Base-by-base conservation (phyloP, 2,888 invertebrate species). In the Drosophila aldrichi region DNA sequence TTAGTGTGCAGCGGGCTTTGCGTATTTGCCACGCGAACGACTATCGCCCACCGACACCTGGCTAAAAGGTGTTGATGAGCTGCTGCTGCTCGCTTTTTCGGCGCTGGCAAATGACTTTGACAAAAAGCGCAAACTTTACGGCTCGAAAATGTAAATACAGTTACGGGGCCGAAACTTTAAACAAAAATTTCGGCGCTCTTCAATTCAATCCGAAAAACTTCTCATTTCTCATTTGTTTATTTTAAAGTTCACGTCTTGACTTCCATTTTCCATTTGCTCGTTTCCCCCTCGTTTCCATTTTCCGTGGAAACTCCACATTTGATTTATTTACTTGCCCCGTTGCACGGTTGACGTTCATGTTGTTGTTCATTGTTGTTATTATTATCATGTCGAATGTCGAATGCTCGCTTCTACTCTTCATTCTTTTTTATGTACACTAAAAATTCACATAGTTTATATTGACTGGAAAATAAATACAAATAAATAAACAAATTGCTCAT, bases 401-500 rank as follows among this genome's bases (percentile, higher is more conserved):
- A 32, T n/a, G 20, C 20, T 58, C 63, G 67, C 77, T 60, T 66
- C 60, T n/a, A n/a, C n/a, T 57, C 55, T 49, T 60, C 12, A 46
- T n/a, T 75, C 16, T 84, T 6, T 49, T 34, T 49, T 91, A 86
- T 91, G 91, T 91, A 87, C 85, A 74, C 78, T 85, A 86, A 67
- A 89, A 88, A 92, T 92, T 91, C 89, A 91, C 92, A 83, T 90
- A 84, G 86, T 90, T 91, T 91, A 91, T 91, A 91, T 91, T 91
- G 91, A 92, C 91, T 92, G 91, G 91, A 91, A 91, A 91, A 90
- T 92, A 92, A 91, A 91, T 92, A 90, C 77, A 91, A 90, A 89
- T 90, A 90, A 82, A 76, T 86, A 88, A 85, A 81, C 81, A 86
- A 82, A 77, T 74, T 73, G 81, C 84, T 49, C 78, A 84, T 84